Conservation (phyloP, 2,797 vertebrate species). For the Halcyon chelicuti region DNA sequence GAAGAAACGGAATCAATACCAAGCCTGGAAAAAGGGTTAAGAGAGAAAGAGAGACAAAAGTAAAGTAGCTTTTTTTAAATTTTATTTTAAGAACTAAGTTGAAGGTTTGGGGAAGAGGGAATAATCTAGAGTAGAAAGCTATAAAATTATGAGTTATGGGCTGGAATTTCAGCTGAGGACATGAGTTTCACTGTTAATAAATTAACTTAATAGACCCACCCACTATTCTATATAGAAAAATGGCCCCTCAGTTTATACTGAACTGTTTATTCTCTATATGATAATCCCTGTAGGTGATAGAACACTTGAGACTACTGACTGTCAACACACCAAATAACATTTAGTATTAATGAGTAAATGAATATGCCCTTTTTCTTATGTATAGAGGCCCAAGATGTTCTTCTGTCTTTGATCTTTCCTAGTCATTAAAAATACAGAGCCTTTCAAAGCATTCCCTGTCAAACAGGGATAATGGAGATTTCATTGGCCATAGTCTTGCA, state of each 20-base stretch:
- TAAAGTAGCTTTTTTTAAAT: not conserved
- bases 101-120: not conserved
- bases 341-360: not conserved
- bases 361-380: constrained; percentile 9
- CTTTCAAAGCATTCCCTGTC: constrained; percentile 28
- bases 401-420: constrained; percentile 28
- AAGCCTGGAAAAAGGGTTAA: not conserved
- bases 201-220: constrained; percentile 29
- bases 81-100: not conserved
- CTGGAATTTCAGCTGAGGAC: constrained; percentile 23
- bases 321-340: not conserved
- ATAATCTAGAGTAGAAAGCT: not conserved
- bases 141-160: constrained; percentile 26
- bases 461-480: constrained; percentile 27
- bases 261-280: constrained; percentile 38
- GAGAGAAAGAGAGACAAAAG: not conserved
- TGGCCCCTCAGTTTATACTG: not conserved
- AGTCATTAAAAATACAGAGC: constrained; percentile 4
- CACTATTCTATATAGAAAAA: constrained; percentile 22
- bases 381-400: not conserved
- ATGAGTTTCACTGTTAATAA: constrained; percentile 30
- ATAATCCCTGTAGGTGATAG: constrained; percentile 43
- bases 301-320: not conserved
- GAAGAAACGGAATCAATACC: not conserved
- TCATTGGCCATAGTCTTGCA: not conserved